A percentile compares a stretch with the other conserved stretches of the same genome.
These are phyloP conservation scores for Myotis findleyi DNA, from an alignment of 2,797 vertebrate species.

Conservation along the genomic window DNA sequence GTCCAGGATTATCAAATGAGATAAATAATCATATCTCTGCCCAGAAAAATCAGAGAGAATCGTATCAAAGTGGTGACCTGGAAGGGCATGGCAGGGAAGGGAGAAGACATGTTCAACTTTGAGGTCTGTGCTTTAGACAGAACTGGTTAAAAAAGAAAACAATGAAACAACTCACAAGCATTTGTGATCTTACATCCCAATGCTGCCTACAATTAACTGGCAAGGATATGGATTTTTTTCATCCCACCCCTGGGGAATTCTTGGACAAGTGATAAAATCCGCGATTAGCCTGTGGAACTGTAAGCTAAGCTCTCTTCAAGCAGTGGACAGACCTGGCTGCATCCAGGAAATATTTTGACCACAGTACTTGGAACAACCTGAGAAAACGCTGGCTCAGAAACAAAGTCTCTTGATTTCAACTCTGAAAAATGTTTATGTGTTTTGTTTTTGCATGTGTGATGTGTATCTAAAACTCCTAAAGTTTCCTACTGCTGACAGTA, in stretches of 20 bases:
- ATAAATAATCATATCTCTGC: neutral
- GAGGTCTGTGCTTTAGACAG: neutral
- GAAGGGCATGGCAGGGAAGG: neutral
- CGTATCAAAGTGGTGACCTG: neutral
- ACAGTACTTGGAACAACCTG: neutral
- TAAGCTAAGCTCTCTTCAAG: neutral
- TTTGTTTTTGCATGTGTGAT: neutral
- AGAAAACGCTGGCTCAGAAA: neutral
- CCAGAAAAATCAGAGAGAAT: neutral
- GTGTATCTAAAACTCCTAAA: neutral
- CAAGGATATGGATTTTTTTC: neutral
- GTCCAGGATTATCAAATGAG: neutral
- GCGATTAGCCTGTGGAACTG: neutral
- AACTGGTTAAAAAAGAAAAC: neutral
- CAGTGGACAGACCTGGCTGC: neutral
- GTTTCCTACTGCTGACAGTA: neutral
- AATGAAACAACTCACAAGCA: neutral
- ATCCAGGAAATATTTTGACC: slow-evolving; percentile 22
- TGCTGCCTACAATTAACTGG: neutral
- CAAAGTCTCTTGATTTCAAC: slow-evolving; percentile 12
- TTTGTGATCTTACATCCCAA: neutral
- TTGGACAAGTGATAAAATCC: neutral
- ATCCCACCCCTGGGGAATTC: neutral
- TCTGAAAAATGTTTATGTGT: neutral
- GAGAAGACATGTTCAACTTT: neutral